Evolutionary conservation across 2,797 vertebrate species (phyloP), one percentile per base, ranked within the genome.

Genomic region (Siniperca obscura): DNA sequence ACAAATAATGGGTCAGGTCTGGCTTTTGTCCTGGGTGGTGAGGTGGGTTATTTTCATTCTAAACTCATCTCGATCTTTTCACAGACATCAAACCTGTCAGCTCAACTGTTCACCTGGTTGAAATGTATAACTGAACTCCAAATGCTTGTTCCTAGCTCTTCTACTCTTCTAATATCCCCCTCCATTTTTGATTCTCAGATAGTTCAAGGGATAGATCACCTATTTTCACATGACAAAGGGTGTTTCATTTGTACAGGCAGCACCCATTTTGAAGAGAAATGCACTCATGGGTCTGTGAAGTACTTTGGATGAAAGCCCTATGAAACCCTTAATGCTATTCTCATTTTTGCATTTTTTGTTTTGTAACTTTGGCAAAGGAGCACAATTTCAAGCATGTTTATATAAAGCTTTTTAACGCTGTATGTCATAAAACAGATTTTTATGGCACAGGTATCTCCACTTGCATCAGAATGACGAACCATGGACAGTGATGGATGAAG

Each of bases 1-100:
- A 83, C 78, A 88, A 89, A 90, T 85, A 85, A 68, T 70, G 69
- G 81, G 17, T 56, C 71, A 36, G 78, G 66, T 74, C 89, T 90
- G 89, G 85, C 69, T 79, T 89, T 76, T 67, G 79, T 89, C 85
- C 78, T 34, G 40, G 34, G 27, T 25, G 53, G 60, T 21, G 75
- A 78, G 73, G 66, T 73, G 56, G 64, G 25, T 79, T 76, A 61
- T 87, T 87, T 86, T 70, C 56, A 86, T 67, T 61, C 68, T 70
- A 25, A 44, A 71, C 46, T 34, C 13, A 2, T 40, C 65, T 70
- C 11, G 10, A 53, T 67, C 59, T 44, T 82, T 70, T 65, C 27
- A 80, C n/a, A 75, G 34, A 73, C 34, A 64, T 78, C 46, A 59
- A 44, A 75, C 65, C 56, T n/a, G 13, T 52, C 57, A 30, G 56